Base-by-base conservation (phyloP, 1,140 invertebrate species). In the Steinernema khuongi region DNA sequence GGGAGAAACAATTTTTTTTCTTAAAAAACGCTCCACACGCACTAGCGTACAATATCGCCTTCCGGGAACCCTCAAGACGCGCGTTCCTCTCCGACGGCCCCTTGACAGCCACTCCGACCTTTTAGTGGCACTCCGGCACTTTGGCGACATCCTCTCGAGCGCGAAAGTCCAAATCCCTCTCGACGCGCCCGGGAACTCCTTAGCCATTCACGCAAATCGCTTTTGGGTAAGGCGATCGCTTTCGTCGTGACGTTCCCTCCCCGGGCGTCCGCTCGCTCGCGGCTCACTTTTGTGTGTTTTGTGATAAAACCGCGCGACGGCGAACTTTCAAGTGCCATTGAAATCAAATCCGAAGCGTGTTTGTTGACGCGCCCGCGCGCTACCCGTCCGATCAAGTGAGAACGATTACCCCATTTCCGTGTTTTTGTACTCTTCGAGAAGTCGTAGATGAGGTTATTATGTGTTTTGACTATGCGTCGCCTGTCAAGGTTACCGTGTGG, bases 311-410 rank as follows among this genome's bases (percentile, higher is more conserved):
- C 36, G 36, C 36, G 36, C 50, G 50, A 11, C 50, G 50, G 50
- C 50, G 50, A 60, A 60, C 50, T 60, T 60, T 60, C 50, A 26
- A 60, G 50, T 60, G 50, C 50, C 50, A 60, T 60, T 60, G 50
- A 60, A 60, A 60, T 60, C 50, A 60, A 60, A 60, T 60, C 50
- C 50, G 50, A 41, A 7, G 36, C 26, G 50, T 60, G 4, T 60
- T 7, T 60, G 50, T 60, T 60, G 50, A 60, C 50, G 22, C 50
- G 50, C 50, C 14, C 11, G 50, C 50, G 50, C 50, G 7, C 19
- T n/a, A n/a, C n/a, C 11, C 50, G 50, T 60, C 50, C 50, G 50
- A 60, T 60, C 50, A 60, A 60, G 50, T 60, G 50, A n/a, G 50
- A 60, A 60, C 50, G 50, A 60, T 60, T 60, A 60, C 50, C 19